These are phyloP conservation scores for Micrasema longulum DNA, from an alignment of 1,140 invertebrate species.

Conservation along the genomic window DNA sequence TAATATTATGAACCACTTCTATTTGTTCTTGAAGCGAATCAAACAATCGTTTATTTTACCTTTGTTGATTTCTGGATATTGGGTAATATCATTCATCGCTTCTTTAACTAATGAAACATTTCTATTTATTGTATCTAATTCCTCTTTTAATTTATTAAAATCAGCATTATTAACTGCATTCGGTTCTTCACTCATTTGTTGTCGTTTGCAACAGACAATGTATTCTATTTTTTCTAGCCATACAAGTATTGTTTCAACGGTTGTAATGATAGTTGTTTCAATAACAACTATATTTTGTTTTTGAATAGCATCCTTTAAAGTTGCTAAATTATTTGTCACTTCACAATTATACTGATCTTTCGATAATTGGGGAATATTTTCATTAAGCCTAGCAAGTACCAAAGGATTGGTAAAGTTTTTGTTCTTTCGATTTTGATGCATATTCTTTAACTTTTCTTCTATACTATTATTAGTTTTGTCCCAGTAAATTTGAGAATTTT, in stretches of 20 bases:
- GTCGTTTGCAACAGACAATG: conserved; percentile 74
- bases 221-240: conserved; percentile 89
- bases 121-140: conserved; percentile 57
- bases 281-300: conserved; percentile 72
- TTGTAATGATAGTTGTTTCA: conserved; percentile 77
- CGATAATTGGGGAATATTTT: conserved; percentile 68
- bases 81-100: conserved; percentile 60
- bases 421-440: conserved; percentile 65
- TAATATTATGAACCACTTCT: conserved; percentile 72
- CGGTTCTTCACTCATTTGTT: conserved; percentile 69
- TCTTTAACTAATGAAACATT: conserved; percentile 59
- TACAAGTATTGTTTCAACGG: conserved; percentile 82
- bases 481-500: conserved; percentile 63
- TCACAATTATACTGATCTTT: conserved; percentile 67
- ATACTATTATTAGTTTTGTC: conserved; percentile 64
- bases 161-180: conserved; percentile 63
- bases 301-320: conserved; percentile 73
- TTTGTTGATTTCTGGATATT: conserved; percentile 52
- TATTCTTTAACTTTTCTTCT: conserved; percentile 69
- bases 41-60: conserved; percentile 48
- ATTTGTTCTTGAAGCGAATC: conserved; percentile 59
- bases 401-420: conserved; percentile 70
- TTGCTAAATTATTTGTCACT: conserved; percentile 70
- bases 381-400: conserved; percentile 71
- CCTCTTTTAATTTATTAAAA: conserved; percentile 63